Evolutionary conservation across 2,888 invertebrate genomes (phyloP).

Genomic region (Crepidodera aurea): DNA sequence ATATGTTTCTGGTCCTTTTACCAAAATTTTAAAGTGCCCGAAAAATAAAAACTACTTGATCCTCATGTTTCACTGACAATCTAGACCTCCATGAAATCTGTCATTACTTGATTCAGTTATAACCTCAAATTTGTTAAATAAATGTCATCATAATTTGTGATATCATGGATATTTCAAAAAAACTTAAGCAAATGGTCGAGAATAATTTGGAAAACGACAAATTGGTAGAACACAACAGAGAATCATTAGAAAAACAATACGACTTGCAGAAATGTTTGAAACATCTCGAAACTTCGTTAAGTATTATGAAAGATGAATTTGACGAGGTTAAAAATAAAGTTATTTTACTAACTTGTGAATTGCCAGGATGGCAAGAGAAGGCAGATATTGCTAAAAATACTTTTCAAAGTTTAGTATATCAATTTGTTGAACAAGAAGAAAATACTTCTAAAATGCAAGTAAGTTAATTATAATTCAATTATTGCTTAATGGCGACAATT

Average conservation of each 20-base stretch:
- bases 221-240: constrained; percentile 10
- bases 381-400: constrained; percentile 6
- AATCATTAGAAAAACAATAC: constrained; percentile 28
- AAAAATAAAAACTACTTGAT: no score
- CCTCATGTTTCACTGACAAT: no score
- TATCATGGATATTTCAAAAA: constrained; percentile 32
- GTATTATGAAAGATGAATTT: constrained; percentile 17
- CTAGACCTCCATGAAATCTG: neutral
- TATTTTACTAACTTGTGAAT: neutral
- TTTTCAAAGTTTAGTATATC: constrained; percentile 15
- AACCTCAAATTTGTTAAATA: neutral
- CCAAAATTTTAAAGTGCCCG: no score
- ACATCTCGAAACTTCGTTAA: constrained; percentile 10
- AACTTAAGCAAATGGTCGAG: constrained; percentile 19
- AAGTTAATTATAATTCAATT: neutral
- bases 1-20: no score
- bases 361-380: constrained; percentile 16
- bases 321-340: constrained; percentile 20
- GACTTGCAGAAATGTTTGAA: constrained; percentile 29
- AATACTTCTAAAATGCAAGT: constrained; percentile 28
- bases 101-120: neutral
- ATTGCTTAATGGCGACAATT: no score
- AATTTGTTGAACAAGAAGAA: constrained; percentile 20
- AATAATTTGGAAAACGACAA: constrained; percentile 6
- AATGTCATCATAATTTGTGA: neutral